Percentiles rank a stretch among this genome's conserved stretches.
phyloP scores from a whole-genome alignment of 2,888 invertebrate species.

The Chrysolina haemoptera region DNA sequence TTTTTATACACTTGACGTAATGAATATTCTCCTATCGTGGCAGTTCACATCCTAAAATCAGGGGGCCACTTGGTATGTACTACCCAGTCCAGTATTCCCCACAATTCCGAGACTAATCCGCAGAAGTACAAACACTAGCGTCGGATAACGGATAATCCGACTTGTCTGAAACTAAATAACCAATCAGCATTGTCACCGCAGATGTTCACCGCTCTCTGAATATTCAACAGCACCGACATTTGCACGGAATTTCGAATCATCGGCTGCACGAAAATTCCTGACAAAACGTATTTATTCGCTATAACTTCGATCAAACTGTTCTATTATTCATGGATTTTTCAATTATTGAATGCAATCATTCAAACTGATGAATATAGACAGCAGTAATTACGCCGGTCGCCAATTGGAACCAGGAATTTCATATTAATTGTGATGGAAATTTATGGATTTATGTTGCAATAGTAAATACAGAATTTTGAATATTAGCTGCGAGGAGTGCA shows the following conservation, averaged over 20 bases:
- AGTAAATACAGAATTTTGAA: no score
- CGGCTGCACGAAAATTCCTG: slow-evolving; percentile 42
- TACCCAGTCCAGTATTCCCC: background rate
- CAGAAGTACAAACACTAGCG: slow-evolving; percentile 55
- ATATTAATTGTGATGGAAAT: background rate
- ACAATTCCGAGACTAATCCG: slow-evolving; percentile 49
- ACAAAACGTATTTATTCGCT: slow-evolving; percentile 30
- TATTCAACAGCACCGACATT: slow-evolving; percentile 54
- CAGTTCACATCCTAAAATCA: no score
- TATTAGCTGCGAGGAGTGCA: no score
- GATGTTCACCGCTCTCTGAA: slow-evolving; percentile 61
- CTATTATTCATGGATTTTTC: slow-evolving; percentile 37
- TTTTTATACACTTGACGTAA: no score
- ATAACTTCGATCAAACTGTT: slow-evolving; percentile 20
- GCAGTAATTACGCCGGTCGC: slow-evolving; percentile 33
- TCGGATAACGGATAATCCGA: slow-evolving; percentile 63
- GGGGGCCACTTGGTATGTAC: background rate
- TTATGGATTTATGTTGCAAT: background rate
- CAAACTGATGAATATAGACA: slow-evolving; percentile 43
- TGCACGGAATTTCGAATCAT: slow-evolving; percentile 48
- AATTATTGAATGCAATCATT: slow-evolving; percentile 41
- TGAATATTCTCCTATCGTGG: no score
- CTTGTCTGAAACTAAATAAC: slow-evolving; percentile 64
- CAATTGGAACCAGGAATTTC: background rate
- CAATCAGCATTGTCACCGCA: slow-evolving; percentile 66